Conservation (phyloP, 2,113 vertebrate genomes). For the Pachycephala philippinensis region DNA sequence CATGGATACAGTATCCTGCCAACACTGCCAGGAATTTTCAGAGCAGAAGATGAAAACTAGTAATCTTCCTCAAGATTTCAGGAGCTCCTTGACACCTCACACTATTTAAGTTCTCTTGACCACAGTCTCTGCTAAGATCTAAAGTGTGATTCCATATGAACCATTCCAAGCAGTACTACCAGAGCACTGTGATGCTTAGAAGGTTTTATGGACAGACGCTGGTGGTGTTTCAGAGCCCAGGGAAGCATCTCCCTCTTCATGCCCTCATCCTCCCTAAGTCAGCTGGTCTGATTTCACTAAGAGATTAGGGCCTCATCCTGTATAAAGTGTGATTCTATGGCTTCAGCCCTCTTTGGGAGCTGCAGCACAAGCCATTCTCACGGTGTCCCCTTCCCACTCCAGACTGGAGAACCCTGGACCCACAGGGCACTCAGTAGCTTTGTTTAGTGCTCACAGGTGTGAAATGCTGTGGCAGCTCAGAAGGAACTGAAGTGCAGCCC, state of each 20-base stretch:
- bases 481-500: neutral
- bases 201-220: neutral
- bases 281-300: neutral
- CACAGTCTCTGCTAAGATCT: neutral
- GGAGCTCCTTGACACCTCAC: neutral
- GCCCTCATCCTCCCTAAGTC: neutral
- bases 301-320: neutral
- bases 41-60: neutral
- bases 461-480: neutral
- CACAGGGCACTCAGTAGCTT: fast-evolving
- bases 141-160: neutral
- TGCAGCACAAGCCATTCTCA: neutral
- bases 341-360: neutral
- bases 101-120: neutral
- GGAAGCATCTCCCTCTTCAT: neutral
- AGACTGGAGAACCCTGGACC: neutral
- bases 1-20: neutral
- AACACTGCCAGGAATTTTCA: neutral
- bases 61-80: neutral
- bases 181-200: fast-evolving
- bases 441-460: neutral
- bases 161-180: neutral
- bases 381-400: neutral
- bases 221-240: neutral
- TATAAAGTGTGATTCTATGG: neutral